These are phyloP conservation scores for Macaria liturata DNA, from an alignment of 2,888 invertebrate genomes.

Conservation along the genomic window DNA sequence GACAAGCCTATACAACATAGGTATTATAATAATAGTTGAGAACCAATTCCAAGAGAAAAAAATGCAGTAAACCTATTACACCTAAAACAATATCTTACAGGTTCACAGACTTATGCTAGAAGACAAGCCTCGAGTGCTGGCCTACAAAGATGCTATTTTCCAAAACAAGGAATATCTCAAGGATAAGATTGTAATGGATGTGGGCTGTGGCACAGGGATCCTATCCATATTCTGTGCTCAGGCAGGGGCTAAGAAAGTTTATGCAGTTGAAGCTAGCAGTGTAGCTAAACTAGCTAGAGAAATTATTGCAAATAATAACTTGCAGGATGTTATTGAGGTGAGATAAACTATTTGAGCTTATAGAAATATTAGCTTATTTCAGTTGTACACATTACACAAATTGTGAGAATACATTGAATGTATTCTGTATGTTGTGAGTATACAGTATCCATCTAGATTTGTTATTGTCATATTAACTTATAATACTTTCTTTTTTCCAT, in stretches of 20 bases:
- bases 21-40: background rate
- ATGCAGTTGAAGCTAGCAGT: slow-evolving; percentile 92
- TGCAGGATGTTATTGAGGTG: slow-evolving; percentile 86
- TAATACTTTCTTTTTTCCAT: too few species aligned
- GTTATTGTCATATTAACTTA: too few species aligned
- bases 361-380: too few species aligned
- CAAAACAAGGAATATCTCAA: slow-evolving; percentile 86
- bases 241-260: slow-evolving; percentile 95
- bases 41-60: background rate
- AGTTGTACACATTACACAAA: too few species aligned
- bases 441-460: too few species aligned
- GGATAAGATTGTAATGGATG: slow-evolving; percentile 92
- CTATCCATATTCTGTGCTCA: slow-evolving; percentile 94
- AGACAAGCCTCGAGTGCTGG: slow-evolving; percentile 89
- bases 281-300: slow-evolving; percentile 85
- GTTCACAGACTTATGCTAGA: slow-evolving; percentile 91
- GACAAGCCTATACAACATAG: too few species aligned
- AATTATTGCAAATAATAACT: slow-evolving; percentile 88
- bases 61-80: too few species aligned
- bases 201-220: slow-evolving; percentile 94
- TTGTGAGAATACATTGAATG: too few species aligned
- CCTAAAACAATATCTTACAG: slow-evolving; percentile 61
- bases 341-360: background rate
- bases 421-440: too few species aligned
- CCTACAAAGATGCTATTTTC: slow-evolving; percentile 92